Percentiles rank a stretch among this genome's conserved stretches.
Conservation (phyloP, 2,888 invertebrate genomes). For the Choreutis nemorana region DNA sequence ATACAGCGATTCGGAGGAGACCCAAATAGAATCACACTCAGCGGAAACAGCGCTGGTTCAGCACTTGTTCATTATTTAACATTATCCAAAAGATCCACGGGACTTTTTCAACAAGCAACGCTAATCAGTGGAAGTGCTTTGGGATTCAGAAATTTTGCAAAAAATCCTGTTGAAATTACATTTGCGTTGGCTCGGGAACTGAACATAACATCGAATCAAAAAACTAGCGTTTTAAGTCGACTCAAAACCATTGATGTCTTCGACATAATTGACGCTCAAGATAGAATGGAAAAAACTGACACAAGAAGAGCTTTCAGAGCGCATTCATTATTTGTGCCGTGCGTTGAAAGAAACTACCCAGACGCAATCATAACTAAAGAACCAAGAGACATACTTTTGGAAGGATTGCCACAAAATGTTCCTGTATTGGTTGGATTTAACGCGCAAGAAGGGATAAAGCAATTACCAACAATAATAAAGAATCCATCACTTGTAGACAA, state of each 20-base stretch:
- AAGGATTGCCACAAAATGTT: slow-evolving; percentile 27
- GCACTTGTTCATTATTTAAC: slow-evolving; percentile 23
- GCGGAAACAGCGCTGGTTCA: slow-evolving; percentile 30
- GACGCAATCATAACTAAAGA: slow-evolving; percentile 26
- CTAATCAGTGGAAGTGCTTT: slow-evolving; percentile 19
- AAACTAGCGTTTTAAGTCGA: slow-evolving; percentile 10
- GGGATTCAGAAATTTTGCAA: slow-evolving; percentile 16
- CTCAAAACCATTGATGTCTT: slow-evolving; percentile 14
- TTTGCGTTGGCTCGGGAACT: slow-evolving; percentile 14
- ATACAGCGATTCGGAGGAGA: slow-evolving; percentile 25
- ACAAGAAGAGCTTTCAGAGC: slow-evolving; percentile 13
- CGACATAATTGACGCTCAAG: slow-evolving; percentile 17
- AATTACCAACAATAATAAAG: slow-evolving; percentile 10
- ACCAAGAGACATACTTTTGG: slow-evolving; percentile 24
- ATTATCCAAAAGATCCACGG: slow-evolving; percentile 21
- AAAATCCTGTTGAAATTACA: slow-evolving; percentile 15
- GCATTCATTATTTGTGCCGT: slow-evolving; percentile 27
- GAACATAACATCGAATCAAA: slow-evolving; percentile 10
- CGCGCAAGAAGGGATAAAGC: slow-evolving; percentile 27
- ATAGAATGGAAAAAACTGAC: slow-evolving; percentile 11
- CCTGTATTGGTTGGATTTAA: slow-evolving; percentile 37
- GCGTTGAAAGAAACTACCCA: slow-evolving; percentile 26
- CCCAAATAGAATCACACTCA: slow-evolving; percentile 20
- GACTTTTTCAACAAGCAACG: slow-evolving; percentile 18
- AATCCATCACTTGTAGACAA: slow-evolving; percentile 9